Percentiles rank a stretch among this genome's conserved stretches.
phyloP scores from a whole-genome alignment of 2,888 invertebrate genomes.

The Nycteola revayana region DNA sequence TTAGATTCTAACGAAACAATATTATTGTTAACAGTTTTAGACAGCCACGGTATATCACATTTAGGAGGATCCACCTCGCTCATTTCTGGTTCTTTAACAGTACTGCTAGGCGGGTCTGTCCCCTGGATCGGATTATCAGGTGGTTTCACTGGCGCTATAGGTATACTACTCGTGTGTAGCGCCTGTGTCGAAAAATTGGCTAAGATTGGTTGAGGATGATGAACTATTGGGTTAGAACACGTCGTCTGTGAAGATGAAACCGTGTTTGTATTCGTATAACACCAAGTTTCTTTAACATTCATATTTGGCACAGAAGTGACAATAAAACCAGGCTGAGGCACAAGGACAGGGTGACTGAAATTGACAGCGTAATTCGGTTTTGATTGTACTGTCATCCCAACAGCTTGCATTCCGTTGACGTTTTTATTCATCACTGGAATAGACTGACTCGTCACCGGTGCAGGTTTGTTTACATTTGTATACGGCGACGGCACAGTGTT shows the following conservation, averaged over 20 bases:
- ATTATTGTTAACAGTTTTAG: conserved; percentile 75
- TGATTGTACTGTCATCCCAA: conserved; percentile 75
- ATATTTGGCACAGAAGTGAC: conserved; percentile 80
- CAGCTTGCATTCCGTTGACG: conserved; percentile 65
- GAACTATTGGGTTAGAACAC: conserved; percentile 62
- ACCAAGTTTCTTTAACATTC: conserved; percentile 75
- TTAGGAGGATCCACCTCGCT: conserved; percentile 53
- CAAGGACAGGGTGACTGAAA: conserved; percentile 71
- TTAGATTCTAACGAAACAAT: conserved; percentile 62
- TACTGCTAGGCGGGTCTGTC: conserved; percentile 74
- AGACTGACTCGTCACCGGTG: conserved; percentile 61
- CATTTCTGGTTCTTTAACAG: conserved; percentile 64
- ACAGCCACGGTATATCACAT: conserved; percentile 76
- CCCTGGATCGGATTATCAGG: conserved; percentile 76
- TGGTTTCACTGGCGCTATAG: conserved; percentile 72
- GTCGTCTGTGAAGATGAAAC: conserved; percentile 55
- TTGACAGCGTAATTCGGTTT: conserved; percentile 79
- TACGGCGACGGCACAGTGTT: conserved; percentile 62
- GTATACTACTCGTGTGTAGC: conserved; percentile 71
- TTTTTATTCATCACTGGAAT: conserved; percentile 71
- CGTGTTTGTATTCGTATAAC: conserved; percentile 56
- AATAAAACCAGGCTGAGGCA: conserved; percentile 75
- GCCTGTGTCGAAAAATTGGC: conserved; percentile 62
- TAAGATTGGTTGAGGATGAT: conserved; percentile 63
- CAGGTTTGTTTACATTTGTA: conserved; percentile 59